Base-by-base conservation (phyloP, 2,888 invertebrate species). In the Oxycera nigricornis region DNA sequence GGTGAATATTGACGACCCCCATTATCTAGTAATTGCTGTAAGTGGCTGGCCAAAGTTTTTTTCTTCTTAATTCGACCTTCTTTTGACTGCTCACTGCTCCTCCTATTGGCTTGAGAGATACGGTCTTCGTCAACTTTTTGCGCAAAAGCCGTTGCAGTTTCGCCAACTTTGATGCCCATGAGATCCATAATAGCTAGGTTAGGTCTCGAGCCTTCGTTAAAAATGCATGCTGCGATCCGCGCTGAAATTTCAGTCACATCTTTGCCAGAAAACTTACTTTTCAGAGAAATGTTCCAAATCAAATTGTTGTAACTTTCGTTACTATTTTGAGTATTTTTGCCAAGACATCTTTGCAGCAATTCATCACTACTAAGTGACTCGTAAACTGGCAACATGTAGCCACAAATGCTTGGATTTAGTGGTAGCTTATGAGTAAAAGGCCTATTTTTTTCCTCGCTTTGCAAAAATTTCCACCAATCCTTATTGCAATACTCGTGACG, bases 401-500 rank as follows among this genome's bases (percentile, higher is more conserved):
- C 55, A 55, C 55, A 55, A 28, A 59, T 59, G 59, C 59, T 59
- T 59, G 30, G 59, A 59, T 28, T 30, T 28, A 59, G 59, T 1
- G 2, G 59, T 28, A 30, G 59, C 59, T 59, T 59, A 30, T 59
- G 30, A 30, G 59, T 59, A 28, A 28, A 59, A 59, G 59, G 28
- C 30, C 30, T 1, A 28, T 59, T 2, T 28, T 59, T 26, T 59
- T 59, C 59, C 30, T 59, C 28, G 26, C 59, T 1, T 59, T 28
- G 26, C 26, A 59, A 28, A 59, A 59, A 59, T 7, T 59, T 59
- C 1, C 59, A 59, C 30, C 59, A 59, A 26, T 59, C 59, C 59
- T 26, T 14, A 59, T 59, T 59, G 59, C 59, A 59, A 59, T 59
- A 59, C n/a, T 59, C 30, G 59, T 28, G 59, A 59, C 59, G 28